Percentiles rank a stretch among this genome's conserved stretches.
phyloP scores from a whole-genome alignment of 2,113 vertebrate species.

The Sarotherodon lohbergeri region DNA sequence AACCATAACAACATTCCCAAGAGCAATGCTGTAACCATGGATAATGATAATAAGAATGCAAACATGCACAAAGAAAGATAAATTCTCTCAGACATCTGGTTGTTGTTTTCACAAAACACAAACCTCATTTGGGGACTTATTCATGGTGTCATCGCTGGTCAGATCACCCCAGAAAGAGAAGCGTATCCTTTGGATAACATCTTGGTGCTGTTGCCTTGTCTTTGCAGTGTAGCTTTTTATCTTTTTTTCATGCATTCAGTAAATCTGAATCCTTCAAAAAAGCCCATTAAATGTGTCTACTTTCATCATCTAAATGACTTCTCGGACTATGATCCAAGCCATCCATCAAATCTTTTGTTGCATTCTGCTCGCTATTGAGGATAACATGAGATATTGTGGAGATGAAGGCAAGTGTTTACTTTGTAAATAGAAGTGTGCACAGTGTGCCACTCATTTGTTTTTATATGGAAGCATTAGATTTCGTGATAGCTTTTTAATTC shows the following conservation, averaged over 20 bases:
- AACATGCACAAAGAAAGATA: neutral
- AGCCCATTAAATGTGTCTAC: conserved; percentile 11
- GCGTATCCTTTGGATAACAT: neutral
- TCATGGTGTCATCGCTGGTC: neutral
- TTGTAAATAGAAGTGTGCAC: conserved; percentile 49
- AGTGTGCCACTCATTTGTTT: conserved; percentile 60
- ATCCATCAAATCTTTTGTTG: conserved; percentile 52
- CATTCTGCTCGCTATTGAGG: neutral
- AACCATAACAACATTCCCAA: neutral
- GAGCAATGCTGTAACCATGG: neutral
- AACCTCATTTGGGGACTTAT: neutral
- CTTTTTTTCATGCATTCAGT: neutral
- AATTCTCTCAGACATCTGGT: neutral
- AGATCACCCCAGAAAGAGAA: neutral
- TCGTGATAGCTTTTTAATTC: conserved; percentile 81
- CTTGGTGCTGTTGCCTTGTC: neutral
- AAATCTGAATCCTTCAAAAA: neutral
- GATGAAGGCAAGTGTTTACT: conserved; percentile 64
- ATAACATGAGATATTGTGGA: conserved; percentile 61
- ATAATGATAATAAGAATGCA: neutral
- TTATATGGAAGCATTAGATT: conserved; percentile 72
- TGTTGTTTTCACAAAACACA: neutral
- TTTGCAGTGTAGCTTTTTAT: neutral
- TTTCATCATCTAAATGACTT: conserved; percentile 43
- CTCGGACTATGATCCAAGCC: conserved; percentile 37